These are phyloP conservation scores for Glaucidium brasilianum DNA, from an alignment of 2,113 vertebrate species.

Conservation along the genomic window DNA sequence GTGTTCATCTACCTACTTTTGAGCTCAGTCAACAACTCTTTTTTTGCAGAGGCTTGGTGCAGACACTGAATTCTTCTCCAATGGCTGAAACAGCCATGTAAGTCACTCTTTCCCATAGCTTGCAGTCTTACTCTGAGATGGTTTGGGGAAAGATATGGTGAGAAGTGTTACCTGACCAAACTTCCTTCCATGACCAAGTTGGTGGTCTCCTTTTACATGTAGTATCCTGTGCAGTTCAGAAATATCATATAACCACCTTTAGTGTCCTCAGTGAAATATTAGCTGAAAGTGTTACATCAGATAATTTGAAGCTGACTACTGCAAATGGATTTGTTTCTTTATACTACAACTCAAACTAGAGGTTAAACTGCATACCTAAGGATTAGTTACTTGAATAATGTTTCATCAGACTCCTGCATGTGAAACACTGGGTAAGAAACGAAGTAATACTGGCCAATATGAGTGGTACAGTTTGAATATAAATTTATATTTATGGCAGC, in stretches of 20 bases:
- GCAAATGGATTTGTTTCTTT: background rate
- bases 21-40: background rate
- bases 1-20: background rate
- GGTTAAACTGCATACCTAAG: background rate
- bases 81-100: fast-evolving
- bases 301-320: background rate
- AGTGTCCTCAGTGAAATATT: background rate
- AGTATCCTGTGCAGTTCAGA: background rate
- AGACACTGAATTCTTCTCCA: background rate
- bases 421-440: background rate
- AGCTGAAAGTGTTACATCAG: background rate
- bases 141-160: background rate
- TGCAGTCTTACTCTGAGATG: background rate
- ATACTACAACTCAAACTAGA: background rate
- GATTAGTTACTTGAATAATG: background rate
- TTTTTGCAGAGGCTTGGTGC: background rate
- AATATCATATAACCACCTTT: background rate
- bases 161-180: background rate
- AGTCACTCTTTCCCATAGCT: background rate
- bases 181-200: fast-evolving
- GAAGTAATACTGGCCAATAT: background rate
- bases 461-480: background rate
- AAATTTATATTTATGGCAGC: background rate
- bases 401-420: background rate
- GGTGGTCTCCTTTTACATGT: background rate